Evolutionary conservation across 1,140 invertebrate genomes (phyloP).

Genomic region (Bombus pyrosoma): DNA sequence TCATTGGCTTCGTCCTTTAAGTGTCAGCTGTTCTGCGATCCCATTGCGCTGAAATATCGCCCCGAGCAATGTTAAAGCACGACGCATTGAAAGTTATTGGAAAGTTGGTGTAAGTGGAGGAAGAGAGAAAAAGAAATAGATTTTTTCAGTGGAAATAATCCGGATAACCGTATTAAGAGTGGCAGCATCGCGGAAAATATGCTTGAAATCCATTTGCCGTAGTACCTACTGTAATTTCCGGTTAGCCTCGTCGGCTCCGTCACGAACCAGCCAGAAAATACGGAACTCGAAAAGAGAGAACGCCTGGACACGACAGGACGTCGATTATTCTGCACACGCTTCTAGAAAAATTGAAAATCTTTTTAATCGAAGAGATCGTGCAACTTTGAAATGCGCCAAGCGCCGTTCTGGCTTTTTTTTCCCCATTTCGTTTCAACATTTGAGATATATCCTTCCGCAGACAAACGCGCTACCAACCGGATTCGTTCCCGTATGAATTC

Average conservation of each 20-base stretch:
- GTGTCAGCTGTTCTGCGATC: constrained; percentile 15
- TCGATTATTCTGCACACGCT: constrained; percentile 61
- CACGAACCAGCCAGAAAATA: constrained; percentile 34
- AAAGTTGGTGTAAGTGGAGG: background rate
- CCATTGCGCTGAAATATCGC: background rate
- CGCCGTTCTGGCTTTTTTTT: background rate
- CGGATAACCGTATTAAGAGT: constrained; percentile 23
- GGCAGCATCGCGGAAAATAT: constrained; percentile 34
- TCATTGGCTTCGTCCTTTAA: constrained; percentile 21
- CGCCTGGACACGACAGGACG: constrained; percentile 59
- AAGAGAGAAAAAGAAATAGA: background rate
- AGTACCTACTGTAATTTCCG: constrained; percentile 54
- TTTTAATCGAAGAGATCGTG: constrained; percentile 50
- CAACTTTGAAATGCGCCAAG: constrained; percentile 27
- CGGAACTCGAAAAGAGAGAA: constrained; percentile 32
- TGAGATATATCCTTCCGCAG: background rate
- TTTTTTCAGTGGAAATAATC: background rate
- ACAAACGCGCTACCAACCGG: background rate
- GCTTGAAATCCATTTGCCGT: constrained; percentile 44
- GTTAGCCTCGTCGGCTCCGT: constrained; percentile 23
- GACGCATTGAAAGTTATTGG: constrained; percentile 4
- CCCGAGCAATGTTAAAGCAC: background rate
- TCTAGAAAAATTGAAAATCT: constrained; percentile 62
- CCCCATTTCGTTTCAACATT: background rate
- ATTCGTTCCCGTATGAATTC: background rate